Percentiles rank a stretch among this genome's conserved stretches.
Evolutionary conservation across 2,113 vertebrate species (phyloP).

Genomic region (Perognathus longimembris): DNA sequence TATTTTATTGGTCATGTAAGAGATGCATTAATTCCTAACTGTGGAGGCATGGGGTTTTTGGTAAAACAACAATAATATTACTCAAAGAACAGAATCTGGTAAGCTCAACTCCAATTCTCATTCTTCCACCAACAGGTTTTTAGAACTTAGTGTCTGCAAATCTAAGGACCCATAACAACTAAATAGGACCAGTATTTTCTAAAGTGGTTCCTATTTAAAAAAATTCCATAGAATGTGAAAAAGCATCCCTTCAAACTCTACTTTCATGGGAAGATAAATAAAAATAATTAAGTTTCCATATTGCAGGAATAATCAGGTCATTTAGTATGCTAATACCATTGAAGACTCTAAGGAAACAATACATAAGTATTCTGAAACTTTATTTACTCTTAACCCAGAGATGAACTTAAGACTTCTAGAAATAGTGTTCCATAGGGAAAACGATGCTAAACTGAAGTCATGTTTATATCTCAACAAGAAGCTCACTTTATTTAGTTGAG

Average conservation of each 20-base stretch:
- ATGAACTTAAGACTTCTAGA: slow-evolving; percentile 1
- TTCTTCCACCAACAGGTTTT: not conserved
- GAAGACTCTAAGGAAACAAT: not conserved
- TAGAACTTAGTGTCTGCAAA: not conserved
- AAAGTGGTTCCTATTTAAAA: not conserved
- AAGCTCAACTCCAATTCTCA: not conserved
- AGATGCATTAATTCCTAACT: not conserved
- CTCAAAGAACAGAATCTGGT: not conserved
- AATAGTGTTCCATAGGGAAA: not conserved
- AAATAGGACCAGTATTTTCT: not conserved
- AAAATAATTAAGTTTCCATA: not conserved
- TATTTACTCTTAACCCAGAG: not conserved
- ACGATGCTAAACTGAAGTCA: not conserved
- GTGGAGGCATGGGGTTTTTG: not conserved
- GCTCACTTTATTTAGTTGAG: not conserved
- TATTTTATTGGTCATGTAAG: not conserved
- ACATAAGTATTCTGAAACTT: not conserved
- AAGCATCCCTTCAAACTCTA: not conserved
- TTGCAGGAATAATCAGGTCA: not conserved
- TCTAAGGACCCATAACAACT: not conserved
- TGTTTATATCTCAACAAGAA: not conserved
- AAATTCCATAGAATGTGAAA: not conserved
- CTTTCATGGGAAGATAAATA: not conserved
- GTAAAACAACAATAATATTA: not conserved
- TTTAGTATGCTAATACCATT: not conserved